Evolutionary conservation across 2,888 invertebrate genomes (phyloP), one percentile per base, ranked within the genome.

Genomic region (Platynereis dumerilii): DNA sequence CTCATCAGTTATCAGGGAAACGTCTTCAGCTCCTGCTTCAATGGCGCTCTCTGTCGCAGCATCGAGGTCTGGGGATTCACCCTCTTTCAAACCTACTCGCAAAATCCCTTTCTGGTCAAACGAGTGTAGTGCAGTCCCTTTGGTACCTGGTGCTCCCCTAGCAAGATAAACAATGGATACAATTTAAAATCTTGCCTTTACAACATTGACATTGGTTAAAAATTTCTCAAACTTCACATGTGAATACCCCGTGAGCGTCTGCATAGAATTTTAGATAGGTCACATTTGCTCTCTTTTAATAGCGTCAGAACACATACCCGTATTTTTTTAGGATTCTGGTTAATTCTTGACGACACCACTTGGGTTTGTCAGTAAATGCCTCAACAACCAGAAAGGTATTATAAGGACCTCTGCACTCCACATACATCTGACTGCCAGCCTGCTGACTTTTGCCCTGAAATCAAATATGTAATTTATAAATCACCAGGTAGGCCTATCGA

Each of bases 41-140:
- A 48, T 48, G 5, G 48, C 48, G 22, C 5, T 48, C n/a, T 48
- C 48, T 5, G 22, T 48, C 7, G 48, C 48, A 48, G 48, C 22
- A 48, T 48, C 48, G 3, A 20, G 3, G 17, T 48, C 48, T 48
- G 17, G 5, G 7, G 22, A 5, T 20, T 48, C 22, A 22, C 48
- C 48, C 17, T 48, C 48, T 22, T 48, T 48, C n/a, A 48, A 20
- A 48, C 20, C 48, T 12, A 22, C 48, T 20, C 22, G 7, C n/a
- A 48, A n/a, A 48, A 48, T 48, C n/a, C 48, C 48, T 22, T 48
- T 48, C 7, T 20, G n/a, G 20, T 48, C 48, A 48, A 48, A 48
- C 7, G 48, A 48, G 17, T 48, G 48, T 5, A n/a, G 5, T 10
- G 48, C 48, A 48, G n/a, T 12, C 22, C 48, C 48, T n/a, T 20